Evolutionary conservation across 2,888 invertebrate species (phyloP).

Genomic region (Neelides folsomi): DNA sequence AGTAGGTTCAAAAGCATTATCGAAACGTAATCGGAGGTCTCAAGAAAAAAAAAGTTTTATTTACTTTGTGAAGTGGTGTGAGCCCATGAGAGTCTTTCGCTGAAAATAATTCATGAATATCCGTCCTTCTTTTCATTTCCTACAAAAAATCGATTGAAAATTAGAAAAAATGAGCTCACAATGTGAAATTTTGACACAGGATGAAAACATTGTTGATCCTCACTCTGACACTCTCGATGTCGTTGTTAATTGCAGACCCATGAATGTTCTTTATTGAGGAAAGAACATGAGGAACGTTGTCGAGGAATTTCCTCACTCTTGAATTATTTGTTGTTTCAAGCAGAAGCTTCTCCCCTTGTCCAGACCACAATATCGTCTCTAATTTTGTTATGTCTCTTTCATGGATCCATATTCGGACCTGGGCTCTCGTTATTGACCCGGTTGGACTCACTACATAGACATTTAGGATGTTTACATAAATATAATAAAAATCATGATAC

Average conservation of each 20-base stretch:
- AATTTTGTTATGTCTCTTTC: slow-evolving; percentile 74
- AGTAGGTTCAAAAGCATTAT: not conserved
- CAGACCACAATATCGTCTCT: slow-evolving; percentile 79
- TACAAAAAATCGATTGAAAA: slow-evolving; percentile 1
- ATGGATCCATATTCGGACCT: slow-evolving; percentile 90
- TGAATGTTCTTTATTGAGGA: slow-evolving; percentile 70
- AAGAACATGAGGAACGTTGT: slow-evolving; percentile 81
- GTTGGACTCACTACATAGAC: too few relatives aligned
- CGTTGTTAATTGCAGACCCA: slow-evolving; percentile 59
- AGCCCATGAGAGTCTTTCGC: slow-evolving; percentile 68
- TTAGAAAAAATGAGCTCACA: not conserved
- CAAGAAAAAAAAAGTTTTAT: slow-evolving; percentile 2
- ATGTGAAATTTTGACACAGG: not conserved
- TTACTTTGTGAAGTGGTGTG: slow-evolving; percentile 72
- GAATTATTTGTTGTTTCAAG: slow-evolving; percentile 70
- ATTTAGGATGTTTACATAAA: too few relatives aligned
- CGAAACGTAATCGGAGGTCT: too few relatives aligned
- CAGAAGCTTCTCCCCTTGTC: slow-evolving; percentile 68
- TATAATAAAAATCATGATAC: too few relatives aligned
- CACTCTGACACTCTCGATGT: slow-evolving; percentile 54
- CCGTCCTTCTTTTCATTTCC: slow-evolving; percentile 32
- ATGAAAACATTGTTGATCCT: slow-evolving; percentile 35
- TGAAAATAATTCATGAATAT: slow-evolving; percentile 49
- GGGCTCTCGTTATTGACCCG: slow-evolving; percentile 56
- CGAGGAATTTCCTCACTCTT: slow-evolving; percentile 68